Conservation (phyloP, 1,140 invertebrate species). For the Eueides isabella region DNA sequence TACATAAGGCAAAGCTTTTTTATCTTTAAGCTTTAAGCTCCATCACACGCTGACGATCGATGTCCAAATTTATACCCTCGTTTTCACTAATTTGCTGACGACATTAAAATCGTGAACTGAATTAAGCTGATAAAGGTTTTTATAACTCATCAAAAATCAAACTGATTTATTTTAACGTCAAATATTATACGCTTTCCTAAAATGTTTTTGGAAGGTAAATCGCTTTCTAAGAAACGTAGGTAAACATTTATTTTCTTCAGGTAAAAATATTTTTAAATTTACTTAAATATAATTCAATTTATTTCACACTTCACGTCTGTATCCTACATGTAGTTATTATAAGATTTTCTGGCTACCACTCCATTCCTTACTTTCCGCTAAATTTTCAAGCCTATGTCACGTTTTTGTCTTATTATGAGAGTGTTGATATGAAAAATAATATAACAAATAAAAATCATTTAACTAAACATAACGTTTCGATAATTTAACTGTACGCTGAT, state of each 20-base stretch:
- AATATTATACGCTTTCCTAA: background rate
- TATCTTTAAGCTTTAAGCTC: background rate
- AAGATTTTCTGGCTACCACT: too few species aligned
- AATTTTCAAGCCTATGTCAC: too few species aligned
- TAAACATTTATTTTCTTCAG: too few species aligned
- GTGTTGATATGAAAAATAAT: too few species aligned
- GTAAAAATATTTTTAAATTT: too few species aligned
- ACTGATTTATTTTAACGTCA: slow-evolving; percentile 5
- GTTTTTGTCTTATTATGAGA: too few species aligned
- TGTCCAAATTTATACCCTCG: slow-evolving; percentile 11
- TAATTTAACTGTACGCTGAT: background rate
- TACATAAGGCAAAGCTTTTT: background rate
- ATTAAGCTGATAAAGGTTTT: slow-evolving; percentile 5
- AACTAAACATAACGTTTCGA: background rate
- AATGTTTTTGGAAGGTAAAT: background rate
- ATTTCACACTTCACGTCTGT: too few species aligned
- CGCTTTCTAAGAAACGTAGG: too few species aligned
- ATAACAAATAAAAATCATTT: too few species aligned
- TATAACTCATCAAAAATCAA: slow-evolving; percentile 15
- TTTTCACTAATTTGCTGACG: slow-evolving; percentile 4
- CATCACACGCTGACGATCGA: background rate
- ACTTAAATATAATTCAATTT: too few species aligned
- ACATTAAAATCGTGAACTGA: slow-evolving; percentile 10
- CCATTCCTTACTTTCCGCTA: too few species aligned
- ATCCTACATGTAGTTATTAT: too few species aligned